Conservation (phyloP, 92 coral and sea anemone genomes). For the Parazoanthus atlanticus region DNA sequence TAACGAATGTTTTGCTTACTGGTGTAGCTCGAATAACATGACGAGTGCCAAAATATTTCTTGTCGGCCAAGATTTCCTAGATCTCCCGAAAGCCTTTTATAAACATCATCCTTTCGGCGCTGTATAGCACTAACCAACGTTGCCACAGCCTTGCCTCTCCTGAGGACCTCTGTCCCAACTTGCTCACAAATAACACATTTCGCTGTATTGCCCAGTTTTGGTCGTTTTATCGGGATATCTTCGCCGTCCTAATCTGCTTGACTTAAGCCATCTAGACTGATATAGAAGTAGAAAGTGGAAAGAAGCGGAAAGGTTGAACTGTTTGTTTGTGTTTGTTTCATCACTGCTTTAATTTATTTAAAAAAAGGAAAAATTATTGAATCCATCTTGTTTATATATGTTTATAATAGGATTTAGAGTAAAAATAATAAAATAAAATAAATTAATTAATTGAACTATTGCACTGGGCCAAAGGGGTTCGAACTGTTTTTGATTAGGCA, state of each 20-base stretch:
- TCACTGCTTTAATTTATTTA: too few relatives aligned
- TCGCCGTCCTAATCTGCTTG: too few relatives aligned
- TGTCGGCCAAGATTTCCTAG: background rate
- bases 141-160: constrained; percentile 45
- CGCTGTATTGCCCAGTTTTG: background rate
- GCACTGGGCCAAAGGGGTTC: too few relatives aligned
- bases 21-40: constrained; percentile 60
- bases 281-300: too few relatives aligned
- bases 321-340: too few relatives aligned
- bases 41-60: constrained; percentile 45
- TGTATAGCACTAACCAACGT: constrained; percentile 32
- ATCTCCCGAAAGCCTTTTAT: constrained; percentile 2
- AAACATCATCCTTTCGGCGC: constrained; percentile 45
- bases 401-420: too few relatives aligned
- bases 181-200: constrained; percentile 50
- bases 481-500: too few relatives aligned
- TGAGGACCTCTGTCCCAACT: constrained; percentile 32
- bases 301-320: background rate
- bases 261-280: too few relatives aligned
- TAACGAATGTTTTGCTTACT: constrained; percentile 47
- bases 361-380: too few relatives aligned
- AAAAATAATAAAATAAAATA: too few relatives aligned
- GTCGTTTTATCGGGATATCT: constrained; percentile 26
- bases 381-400: too few relatives aligned
- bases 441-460: too few relatives aligned